These are phyloP conservation scores for Gymnodraco acuticeps DNA, from an alignment of 2,797 vertebrate species.

Conservation along the genomic window DNA sequence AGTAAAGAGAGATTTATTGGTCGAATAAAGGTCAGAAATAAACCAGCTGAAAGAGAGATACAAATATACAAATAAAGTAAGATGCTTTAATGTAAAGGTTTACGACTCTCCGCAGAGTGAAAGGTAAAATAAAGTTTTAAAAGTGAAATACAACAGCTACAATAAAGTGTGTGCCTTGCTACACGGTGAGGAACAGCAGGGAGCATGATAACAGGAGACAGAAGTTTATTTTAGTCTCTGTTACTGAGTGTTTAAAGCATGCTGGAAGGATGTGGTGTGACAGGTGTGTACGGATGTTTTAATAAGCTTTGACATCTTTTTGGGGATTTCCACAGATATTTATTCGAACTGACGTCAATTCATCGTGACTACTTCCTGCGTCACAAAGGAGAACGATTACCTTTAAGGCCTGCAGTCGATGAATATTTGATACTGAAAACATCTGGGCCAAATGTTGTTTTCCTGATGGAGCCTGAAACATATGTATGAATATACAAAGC, in stretches of 20 bases:
- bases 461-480: background rate
- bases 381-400: too few relatives aligned
- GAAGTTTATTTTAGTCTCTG: background rate
- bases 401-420: background rate
- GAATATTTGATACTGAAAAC: background rate
- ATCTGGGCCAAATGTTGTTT: background rate
- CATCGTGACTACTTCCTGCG: background rate
- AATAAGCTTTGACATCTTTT: background rate
- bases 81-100: conserved; percentile 29
- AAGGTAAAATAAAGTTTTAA: conserved; percentile 16
- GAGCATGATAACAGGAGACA: background rate
- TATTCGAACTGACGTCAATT: background rate
- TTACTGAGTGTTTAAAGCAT: background rate
- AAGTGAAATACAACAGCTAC: conserved; percentile 8
- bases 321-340: background rate
- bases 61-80: conserved; percentile 17
- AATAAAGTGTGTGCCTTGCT: background rate
- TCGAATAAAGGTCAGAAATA: conserved; percentile 48
- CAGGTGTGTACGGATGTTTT: background rate
- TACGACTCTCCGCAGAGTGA: background rate
- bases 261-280: background rate
- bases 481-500: background rate
- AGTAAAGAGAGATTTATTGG: conserved; percentile 1
- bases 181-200: background rate
- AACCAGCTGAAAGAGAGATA: background rate